A percentile compares a stretch with the other conserved stretches of the same genome.
Conservation (phyloP, 2,888 invertebrate species). For the Ophion costatus region DNA sequence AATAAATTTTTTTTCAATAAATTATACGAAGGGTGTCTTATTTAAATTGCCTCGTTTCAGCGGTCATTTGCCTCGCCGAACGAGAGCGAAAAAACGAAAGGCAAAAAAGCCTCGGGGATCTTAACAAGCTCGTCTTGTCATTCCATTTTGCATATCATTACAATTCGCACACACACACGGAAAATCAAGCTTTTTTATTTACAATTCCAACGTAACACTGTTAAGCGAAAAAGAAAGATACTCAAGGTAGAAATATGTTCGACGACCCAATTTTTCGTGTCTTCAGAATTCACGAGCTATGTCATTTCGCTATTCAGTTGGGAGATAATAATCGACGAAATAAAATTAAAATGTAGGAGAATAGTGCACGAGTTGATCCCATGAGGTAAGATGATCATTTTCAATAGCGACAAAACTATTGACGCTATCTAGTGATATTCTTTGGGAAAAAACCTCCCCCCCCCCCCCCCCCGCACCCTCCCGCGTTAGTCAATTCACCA, state of each 20-base stretch:
- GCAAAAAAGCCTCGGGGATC: not conserved
- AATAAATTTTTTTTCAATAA: not conserved
- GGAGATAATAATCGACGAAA: too few relatives aligned
- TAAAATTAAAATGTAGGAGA: too few relatives aligned
- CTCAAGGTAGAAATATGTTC: not conserved
- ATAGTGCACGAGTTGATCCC: too few relatives aligned
- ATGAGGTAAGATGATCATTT: too few relatives aligned
- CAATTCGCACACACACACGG: not conserved
- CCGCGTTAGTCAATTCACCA: too few relatives aligned
- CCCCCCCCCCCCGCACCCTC: too few relatives aligned
- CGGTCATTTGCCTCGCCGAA: not conserved
- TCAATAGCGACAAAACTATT: too few relatives aligned
- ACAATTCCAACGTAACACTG: not conserved
- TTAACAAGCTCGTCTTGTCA: constrained; percentile 4
- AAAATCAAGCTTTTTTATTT: not conserved
- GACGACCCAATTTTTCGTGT: too few relatives aligned
- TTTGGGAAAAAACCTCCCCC: too few relatives aligned
- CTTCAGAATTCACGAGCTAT: too few relatives aligned
- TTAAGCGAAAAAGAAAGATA: not conserved
- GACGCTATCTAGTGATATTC: too few relatives aligned
- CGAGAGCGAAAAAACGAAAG: not conserved
- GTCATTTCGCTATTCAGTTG: too few relatives aligned
- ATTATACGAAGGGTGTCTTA: not conserved
- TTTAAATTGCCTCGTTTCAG: not conserved
- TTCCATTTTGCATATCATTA: constrained; percentile 6